Evolutionary conservation across 2,888 invertebrate genomes (phyloP), one percentile per base, ranked within the genome.

Genomic region (Corbicula japonica): DNA sequence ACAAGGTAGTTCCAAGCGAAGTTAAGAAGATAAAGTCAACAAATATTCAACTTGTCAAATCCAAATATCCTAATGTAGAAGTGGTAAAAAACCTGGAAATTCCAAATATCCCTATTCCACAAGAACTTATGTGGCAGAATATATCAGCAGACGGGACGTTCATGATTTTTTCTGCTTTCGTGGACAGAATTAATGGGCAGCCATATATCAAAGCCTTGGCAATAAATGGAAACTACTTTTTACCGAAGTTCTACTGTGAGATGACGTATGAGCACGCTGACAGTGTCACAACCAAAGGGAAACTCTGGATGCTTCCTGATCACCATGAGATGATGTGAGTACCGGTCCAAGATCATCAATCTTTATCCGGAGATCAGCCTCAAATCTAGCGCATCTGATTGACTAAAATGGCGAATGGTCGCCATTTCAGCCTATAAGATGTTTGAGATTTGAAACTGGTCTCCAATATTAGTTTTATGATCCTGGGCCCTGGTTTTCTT

Each of bases 311-410:
- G 76, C 48, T 76, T 21, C 76, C 76, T 5, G 76, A 76, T 46
- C 76, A 76, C 18, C 76, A 76, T 28, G 76, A 76, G 23, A 76
- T 69, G 48, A 12, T 15, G 76, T 76, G 63, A 76, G 75, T 68
- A 21, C 21, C 30, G 23, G 23, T 12, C 10, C 30, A 23, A n/a
- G n/a, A n/a, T n/a, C n/a, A n/a, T n/a, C n/a, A n/a, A n/a, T n/a
- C n/a, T n/a, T n/a, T n/a, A n/a, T n/a, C n/a, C n/a, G n/a, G n/a
- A n/a, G n/a, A n/a, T n/a, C n/a, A n/a, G n/a, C n/a, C n/a, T n/a
- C n/a, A n/a, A n/a, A n/a, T n/a, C n/a, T n/a, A n/a, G n/a, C n/a
- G n/a, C n/a, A n/a, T n/a, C n/a, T n/a, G n/a, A n/a, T n/a, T n/a
- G n/a, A n/a, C n/a, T n/a, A n/a, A n/a, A n/a, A n/a, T n/a, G n/a